A percentile compares a stretch with the other conserved stretches of the same genome.
phyloP scores from a whole-genome alignment of 2,888 invertebrate genomes.

The Nasonovia ribisnigri region DNA sequence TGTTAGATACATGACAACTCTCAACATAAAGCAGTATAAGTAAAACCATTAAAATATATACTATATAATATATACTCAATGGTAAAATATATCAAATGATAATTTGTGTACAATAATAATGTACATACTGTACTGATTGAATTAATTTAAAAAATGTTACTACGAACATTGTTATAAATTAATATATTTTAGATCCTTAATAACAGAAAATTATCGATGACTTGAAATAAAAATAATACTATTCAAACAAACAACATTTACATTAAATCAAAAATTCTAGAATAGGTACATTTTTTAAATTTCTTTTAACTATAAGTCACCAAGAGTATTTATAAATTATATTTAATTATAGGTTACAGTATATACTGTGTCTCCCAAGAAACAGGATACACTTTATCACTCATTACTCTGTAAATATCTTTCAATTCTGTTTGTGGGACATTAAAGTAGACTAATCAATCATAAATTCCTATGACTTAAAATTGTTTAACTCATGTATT shows the following conservation, averaged over 20 bases:
- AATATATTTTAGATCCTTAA: not conserved
- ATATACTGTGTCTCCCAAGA: too few species aligned
- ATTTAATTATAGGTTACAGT: not conserved
- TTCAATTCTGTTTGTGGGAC: too few species aligned
- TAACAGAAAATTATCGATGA: not conserved
- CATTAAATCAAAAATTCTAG: not conserved
- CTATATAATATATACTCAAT: too few species aligned
- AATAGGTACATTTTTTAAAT: not conserved
- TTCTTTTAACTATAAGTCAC: not conserved
- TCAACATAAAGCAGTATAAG: not conserved
- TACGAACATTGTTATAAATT: not conserved
- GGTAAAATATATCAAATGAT: too few species aligned
- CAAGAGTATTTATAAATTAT: not conserved
- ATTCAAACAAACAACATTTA: not conserved
- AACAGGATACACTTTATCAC: too few species aligned
- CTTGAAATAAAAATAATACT: not conserved
- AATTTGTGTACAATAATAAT: too few species aligned
- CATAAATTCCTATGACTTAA: too few species aligned
- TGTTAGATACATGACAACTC: not conserved
- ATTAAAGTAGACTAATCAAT: too few species aligned
- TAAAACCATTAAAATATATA: not conserved
- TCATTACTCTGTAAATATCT: too few species aligned
- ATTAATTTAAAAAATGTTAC: not conserved
- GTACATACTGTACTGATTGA: not conserved
- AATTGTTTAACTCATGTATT: too few species aligned